phyloP scores from a whole-genome alignment of 2,888 invertebrate genomes.

The Macroteleia sp. region DNA sequence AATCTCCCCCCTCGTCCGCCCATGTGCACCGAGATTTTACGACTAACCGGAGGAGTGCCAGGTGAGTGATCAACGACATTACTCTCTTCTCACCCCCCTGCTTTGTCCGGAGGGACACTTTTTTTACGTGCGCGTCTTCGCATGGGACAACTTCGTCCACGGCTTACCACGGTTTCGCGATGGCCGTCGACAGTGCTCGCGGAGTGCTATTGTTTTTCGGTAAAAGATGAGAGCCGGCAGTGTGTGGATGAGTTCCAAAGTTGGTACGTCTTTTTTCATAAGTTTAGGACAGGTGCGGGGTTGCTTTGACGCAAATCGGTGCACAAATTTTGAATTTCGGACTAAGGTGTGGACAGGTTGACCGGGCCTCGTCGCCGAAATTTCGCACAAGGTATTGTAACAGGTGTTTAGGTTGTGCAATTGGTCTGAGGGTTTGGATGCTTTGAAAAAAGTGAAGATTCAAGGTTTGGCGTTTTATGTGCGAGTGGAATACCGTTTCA shows the following conservation, averaged over 20 bases:
- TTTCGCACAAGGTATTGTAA: too few relatives aligned
- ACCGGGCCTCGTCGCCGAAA: too few relatives aligned
- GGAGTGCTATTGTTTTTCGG: conserved; percentile 19
- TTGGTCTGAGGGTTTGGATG: too few relatives aligned
- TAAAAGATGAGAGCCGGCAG: conserved; percentile 4
- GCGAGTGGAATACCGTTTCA: too few relatives aligned
- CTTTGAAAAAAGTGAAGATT: too few relatives aligned
- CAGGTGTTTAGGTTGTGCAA: not conserved
- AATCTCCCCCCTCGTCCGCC: conserved; percentile 45
- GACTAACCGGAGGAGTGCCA: conserved; percentile 70
- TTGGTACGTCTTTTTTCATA: not conserved
- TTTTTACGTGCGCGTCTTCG: not conserved
- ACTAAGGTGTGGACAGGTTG: not conserved
- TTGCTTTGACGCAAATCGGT: too few relatives aligned
- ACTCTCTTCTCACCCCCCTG: conserved; percentile 70
- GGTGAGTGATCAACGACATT: conserved; percentile 81
- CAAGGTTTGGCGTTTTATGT: too few relatives aligned
- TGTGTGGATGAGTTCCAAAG: not conserved
- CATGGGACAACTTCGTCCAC: not conserved
- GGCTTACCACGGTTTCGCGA: not conserved
- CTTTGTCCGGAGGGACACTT: conserved; percentile 2
- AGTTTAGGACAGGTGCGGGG: too few relatives aligned
- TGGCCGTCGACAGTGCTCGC: conserved; percentile 15
- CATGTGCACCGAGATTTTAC: conserved; percentile 64
- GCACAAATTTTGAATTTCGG: not conserved